Conservation (phyloP, 2,888 invertebrate species). For the Blera fallax region DNA sequence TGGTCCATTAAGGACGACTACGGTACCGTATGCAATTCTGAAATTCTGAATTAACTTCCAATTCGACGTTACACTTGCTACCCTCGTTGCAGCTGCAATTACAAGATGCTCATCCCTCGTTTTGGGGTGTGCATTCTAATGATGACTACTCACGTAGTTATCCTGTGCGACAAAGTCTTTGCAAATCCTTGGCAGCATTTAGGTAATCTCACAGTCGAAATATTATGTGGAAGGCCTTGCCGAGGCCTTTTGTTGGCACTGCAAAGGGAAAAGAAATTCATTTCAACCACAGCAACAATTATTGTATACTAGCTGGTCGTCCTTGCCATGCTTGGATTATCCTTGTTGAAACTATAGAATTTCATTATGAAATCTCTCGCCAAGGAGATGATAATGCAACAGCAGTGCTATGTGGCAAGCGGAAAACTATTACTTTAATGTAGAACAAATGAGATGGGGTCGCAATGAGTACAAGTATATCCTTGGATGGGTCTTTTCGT, state of each 20-base stretch:
- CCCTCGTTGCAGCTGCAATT: slow-evolving; percentile 40
- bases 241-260: neutral
- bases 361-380: slow-evolving; percentile 66
- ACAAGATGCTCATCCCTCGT: slow-evolving; percentile 37
- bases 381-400: slow-evolving; percentile 68
- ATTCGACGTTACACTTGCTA: slow-evolving; percentile 29
- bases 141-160: slow-evolving; percentile 50
- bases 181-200: slow-evolving; percentile 58
- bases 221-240: slow-evolving; percentile 38
- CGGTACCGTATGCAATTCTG: slow-evolving; percentile 12
- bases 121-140: slow-evolving; percentile 38
- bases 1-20: slow-evolving; percentile 58
- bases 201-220: slow-evolving; percentile 56
- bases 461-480: no score
- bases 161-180: slow-evolving; percentile 20
- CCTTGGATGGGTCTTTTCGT: slow-evolving; percentile 17
- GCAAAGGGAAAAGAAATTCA: slow-evolving; percentile 18
- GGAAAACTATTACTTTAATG: slow-evolving; percentile 72
- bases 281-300: slow-evolving; percentile 65
- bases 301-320: slow-evolving; percentile 16
- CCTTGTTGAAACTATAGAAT: slow-evolving; percentile 62
- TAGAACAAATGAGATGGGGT: slow-evolving; percentile 47
- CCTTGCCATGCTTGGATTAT: slow-evolving; percentile 48
- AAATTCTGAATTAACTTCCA: slow-evolving; percentile 61
- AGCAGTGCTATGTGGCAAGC: slow-evolving; percentile 38